Base-by-base conservation (phyloP, 2,888 invertebrate genomes). In the Eupithecia insigniata region DNA sequence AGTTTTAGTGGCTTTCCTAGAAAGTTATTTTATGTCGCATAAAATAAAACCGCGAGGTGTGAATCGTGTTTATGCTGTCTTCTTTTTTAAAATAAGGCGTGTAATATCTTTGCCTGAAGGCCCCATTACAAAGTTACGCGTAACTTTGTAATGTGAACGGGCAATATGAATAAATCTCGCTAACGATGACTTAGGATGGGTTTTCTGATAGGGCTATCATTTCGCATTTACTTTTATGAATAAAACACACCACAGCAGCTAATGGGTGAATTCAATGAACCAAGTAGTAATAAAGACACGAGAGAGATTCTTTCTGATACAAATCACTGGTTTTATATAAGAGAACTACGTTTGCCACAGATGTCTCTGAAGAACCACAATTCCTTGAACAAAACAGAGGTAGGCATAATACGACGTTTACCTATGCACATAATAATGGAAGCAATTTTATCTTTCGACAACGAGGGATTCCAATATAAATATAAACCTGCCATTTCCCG, bases 71-170 rank as follows among this genome's bases (percentile, higher is more conserved):
- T 60, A 60, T 30, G 58, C 30, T 30, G 18, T 55, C 1, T 55
- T 60, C 18, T 60, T 58, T 60, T 18, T 60, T 60, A 60, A 60
- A 60, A n/a, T 51, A 51, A 60, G 26, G 58, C 22, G 28, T 58
- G 60, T 60, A 60, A 60, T 60, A 60, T 18, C 18, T 51, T 60
- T 60, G 30, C 60, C 28, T 18, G 60, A 30, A 60, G 60, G 60
- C n/a, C n/a, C n/a, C n/a, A n/a, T n/a, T n/a, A n/a, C n/a, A n/a
- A n/a, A n/a, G n/a, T n/a, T 18, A 60, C 12, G 12, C 26, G 55
- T 26, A 12, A 60, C 30, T 60, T 30, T 60, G 30, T 60, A 60
- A 55, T 26, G 26, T 55, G 12, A 5, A 4, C 22, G 22, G 26
- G 22, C 4, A 55, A 55, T 51, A 51, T 51, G 10, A 14, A 55